Conservation (phyloP, 2,797 vertebrate genomes). For the Falco rusticolus region DNA sequence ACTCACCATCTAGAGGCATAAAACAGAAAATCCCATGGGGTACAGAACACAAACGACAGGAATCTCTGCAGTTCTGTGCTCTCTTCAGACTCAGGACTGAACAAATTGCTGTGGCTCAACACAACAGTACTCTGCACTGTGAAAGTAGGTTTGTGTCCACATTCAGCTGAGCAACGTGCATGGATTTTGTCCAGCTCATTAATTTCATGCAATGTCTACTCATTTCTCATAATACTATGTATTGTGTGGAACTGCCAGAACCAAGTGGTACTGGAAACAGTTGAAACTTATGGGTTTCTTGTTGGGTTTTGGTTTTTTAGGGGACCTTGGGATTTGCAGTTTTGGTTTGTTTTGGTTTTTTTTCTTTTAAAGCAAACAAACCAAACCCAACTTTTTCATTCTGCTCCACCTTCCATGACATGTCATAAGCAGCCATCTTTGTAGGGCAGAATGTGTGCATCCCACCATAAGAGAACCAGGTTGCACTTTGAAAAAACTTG, state of each 20-base stretch:
- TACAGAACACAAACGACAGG: background rate
- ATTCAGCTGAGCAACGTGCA: background rate
- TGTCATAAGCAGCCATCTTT: background rate
- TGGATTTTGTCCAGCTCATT: background rate
- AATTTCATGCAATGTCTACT: background rate
- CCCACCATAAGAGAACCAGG: background rate
- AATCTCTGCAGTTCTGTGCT: background rate
- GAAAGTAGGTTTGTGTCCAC: background rate
- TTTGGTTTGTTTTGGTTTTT: background rate
- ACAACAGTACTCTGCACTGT: background rate
- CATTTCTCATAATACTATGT: background rate
- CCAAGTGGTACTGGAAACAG: background rate
- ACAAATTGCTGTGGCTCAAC: background rate
- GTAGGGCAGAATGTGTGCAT: background rate
- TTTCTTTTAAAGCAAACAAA: background rate
- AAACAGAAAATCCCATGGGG: background rate
- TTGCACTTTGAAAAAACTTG: background rate
- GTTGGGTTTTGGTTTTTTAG: accelerated
- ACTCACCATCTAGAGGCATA: background rate
- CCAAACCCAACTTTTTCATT: background rate
- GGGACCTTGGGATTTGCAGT: background rate
- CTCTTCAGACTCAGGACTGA: background rate
- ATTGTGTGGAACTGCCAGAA: background rate
- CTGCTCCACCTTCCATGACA: accelerated
- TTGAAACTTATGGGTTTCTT: background rate